Percentiles rank a stretch among this genome's conserved stretches.
Evolutionary conservation across 2,888 invertebrate genomes (phyloP).

Genomic region (Aethes cnicana): DNA sequence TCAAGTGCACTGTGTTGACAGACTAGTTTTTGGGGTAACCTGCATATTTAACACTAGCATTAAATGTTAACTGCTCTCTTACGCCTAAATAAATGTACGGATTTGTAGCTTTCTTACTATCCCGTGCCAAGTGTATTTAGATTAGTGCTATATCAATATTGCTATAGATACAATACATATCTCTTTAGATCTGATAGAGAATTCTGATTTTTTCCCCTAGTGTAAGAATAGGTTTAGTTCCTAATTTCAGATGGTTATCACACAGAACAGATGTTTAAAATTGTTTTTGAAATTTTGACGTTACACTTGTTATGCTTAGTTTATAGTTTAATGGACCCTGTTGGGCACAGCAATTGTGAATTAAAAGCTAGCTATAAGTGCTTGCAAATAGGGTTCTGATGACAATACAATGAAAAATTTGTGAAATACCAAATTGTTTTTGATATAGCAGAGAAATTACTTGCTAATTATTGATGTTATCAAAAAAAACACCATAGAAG

Average conservation of each 20-base stretch:
- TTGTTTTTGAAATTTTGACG: constrained; percentile 1
- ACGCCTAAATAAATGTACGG: too few relatives aligned
- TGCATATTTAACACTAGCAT: too few relatives aligned
- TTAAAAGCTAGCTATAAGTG: too few relatives aligned
- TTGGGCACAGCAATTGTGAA: too few relatives aligned
- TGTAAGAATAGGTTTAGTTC: constrained; percentile 20
- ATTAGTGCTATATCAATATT: neutral
- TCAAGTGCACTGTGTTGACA: too few relatives aligned
- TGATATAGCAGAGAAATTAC: too few relatives aligned
- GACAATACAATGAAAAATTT: constrained; percentile 17
- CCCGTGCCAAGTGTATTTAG: constrained; percentile 7
- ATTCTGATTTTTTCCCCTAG: neutral
- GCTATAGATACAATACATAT: constrained; percentile 18
- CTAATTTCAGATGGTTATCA: constrained; percentile 13
- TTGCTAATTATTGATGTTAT: too few relatives aligned
- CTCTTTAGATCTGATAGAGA: constrained; percentile 16
- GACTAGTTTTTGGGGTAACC: too few relatives aligned
- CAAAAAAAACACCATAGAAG: too few relatives aligned
- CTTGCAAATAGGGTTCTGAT: constrained; percentile 15
- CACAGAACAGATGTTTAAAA: neutral
- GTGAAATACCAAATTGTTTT: neutral
- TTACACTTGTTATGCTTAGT: neutral
- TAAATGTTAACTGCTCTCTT: constrained; percentile 15
- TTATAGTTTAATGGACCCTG: too few relatives aligned
- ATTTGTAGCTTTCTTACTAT: constrained; percentile 30